phyloP scores from a whole-genome alignment of 2,113 vertebrate genomes.

The Dasyurus viverrinus region DNA sequence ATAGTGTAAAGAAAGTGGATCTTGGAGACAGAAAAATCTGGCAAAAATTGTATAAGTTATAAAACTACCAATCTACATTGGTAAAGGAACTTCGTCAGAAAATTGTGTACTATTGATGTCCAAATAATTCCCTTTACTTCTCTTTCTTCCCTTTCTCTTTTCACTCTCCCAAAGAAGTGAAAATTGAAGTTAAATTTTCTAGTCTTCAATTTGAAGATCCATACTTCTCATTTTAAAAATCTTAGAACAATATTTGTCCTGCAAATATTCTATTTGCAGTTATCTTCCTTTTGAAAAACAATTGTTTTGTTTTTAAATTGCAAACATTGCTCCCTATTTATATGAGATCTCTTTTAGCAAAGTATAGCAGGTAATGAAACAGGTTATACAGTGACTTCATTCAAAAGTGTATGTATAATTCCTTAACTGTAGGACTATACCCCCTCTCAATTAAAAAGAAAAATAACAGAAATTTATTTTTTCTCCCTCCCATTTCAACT shows the following conservation, averaged over 20 bases:
- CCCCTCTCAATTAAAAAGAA: neutral
- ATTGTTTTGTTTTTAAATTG: neutral
- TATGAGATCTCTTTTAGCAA: neutral
- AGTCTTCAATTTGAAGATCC: neutral
- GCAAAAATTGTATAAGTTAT: neutral
- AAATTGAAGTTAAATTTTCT: neutral
- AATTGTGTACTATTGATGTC: no score
- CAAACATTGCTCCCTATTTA: neutral
- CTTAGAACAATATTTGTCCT: neutral
- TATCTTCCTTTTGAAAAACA: neutral
- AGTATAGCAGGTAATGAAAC: neutral
- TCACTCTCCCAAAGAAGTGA: neutral
- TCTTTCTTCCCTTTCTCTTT: neutral
- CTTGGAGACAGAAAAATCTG: neutral
- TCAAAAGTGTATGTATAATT: neutral
- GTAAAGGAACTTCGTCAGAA: neutral
- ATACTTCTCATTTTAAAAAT: neutral
- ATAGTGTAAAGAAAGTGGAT: neutral
- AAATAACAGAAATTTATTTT: neutral
- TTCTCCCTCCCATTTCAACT: neutral
- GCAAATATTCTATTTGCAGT: neutral
- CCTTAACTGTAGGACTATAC: neutral
- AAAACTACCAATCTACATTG: neutral
- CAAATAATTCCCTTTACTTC: neutral
- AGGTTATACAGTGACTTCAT: neutral